Evolutionary conservation across 1,140 invertebrate genomes (phyloP).

Genomic region (Drosophila nigromelanica): DNA sequence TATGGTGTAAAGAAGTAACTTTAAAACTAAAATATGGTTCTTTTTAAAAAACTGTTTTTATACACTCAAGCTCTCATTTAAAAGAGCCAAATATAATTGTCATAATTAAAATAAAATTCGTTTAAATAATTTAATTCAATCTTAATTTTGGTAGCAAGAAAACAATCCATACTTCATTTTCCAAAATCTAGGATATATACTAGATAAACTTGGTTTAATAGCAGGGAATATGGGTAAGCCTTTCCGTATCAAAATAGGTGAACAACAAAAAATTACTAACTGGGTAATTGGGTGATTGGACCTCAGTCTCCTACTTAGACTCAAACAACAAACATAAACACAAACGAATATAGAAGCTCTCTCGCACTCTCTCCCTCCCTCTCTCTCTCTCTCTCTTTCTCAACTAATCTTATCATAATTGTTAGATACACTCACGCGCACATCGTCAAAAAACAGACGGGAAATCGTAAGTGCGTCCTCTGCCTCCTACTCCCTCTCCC

Average conservation of each 20-base stretch:
- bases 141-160: too few relatives aligned
- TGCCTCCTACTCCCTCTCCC: not conserved
- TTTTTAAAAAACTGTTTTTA: too few relatives aligned
- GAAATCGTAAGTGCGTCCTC: not conserved
- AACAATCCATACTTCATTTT: not conserved
- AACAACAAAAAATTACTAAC: constrained; percentile 10
- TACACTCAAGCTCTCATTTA: too few relatives aligned
- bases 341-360: not conserved
- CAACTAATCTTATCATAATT: constrained; percentile 37
- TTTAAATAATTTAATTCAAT: too few relatives aligned
- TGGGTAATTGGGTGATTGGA: not conserved
- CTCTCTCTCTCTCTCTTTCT: not conserved
- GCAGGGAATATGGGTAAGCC: too few relatives aligned
- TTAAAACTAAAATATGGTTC: too few relatives aligned
- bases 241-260: not conserved
- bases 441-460: not conserved
- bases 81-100: too few relatives aligned
- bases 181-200: not conserved
- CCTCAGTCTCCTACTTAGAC: not conserved
- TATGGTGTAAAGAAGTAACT: too few relatives aligned
- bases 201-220: not conserved
- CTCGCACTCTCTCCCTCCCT: too few relatives aligned
- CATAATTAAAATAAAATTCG: too few relatives aligned
- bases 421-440: constrained; percentile 8
- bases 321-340: not conserved